Evolutionary conservation across 1,140 invertebrate genomes (phyloP).

Genomic region (Heliconius nattereri): DNA sequence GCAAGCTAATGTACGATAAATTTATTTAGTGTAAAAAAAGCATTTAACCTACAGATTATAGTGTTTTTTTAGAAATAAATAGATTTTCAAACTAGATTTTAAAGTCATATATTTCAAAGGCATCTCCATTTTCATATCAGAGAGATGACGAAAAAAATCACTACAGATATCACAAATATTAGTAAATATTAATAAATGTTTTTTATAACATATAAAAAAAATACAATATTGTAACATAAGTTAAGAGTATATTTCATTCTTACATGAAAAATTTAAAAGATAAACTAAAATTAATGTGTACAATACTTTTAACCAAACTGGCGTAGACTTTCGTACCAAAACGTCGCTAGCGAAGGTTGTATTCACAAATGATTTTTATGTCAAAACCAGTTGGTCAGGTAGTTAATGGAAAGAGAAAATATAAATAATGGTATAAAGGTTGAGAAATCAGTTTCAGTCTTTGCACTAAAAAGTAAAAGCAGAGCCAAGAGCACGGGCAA

Average conservation of each 20-base stretch:
- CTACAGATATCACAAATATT: too few species aligned
- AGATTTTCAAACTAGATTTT: too few species aligned
- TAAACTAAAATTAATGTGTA: background rate
- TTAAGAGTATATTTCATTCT: background rate
- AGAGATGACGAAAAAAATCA: too few species aligned
- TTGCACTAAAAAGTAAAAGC: background rate
- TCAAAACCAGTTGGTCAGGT: slow-evolving; percentile 35
- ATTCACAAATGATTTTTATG: slow-evolving; percentile 35
- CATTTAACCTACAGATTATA: too few species aligned
- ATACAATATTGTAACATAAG: background rate
- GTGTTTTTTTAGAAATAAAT: too few species aligned
- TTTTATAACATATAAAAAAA: background rate
- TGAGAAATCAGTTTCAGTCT: background rate
- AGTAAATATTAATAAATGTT: too few species aligned
- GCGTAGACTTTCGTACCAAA: slow-evolving; percentile 16
- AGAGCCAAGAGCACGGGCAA: background rate
- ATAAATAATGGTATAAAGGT: slow-evolving; percentile 32
- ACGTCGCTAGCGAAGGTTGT: slow-evolving; percentile 29
- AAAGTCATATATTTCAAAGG: too few species aligned
- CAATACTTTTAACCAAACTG: background rate
- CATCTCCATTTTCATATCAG: too few species aligned
- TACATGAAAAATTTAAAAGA: background rate
- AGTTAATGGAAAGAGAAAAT: slow-evolving; percentile 25
- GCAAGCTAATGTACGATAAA: too few species aligned
- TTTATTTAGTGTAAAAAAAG: too few species aligned